phyloP scores from a whole-genome alignment of 2,113 vertebrate genomes.

The Hiodon alosoides region DNA sequence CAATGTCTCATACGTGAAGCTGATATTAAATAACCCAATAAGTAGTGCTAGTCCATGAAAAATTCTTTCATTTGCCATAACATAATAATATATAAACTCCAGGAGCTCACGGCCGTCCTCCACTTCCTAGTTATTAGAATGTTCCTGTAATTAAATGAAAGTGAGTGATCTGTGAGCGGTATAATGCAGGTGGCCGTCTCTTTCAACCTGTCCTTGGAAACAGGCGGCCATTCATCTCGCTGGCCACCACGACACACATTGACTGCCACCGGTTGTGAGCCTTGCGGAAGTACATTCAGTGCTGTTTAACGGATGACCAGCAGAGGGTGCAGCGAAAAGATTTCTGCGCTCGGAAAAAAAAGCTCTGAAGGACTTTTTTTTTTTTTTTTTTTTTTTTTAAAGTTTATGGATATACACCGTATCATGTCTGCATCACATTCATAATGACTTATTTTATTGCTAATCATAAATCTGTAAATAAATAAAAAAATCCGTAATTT shows the following conservation, averaged over 20 bases:
- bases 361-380: no score
- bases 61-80: not conserved
- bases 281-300: not conserved
- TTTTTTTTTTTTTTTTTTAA: no score
- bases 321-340: slow-evolving; percentile 25
- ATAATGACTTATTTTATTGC: no score
- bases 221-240: slow-evolving; percentile 28
- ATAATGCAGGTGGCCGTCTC: slow-evolving; percentile 13
- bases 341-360: no score
- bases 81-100: not conserved
- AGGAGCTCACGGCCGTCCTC: slow-evolving; percentile 23
- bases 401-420: no score
- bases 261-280: not conserved
- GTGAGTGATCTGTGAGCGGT: slow-evolving; percentile 27
- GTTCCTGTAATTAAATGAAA: slow-evolving; percentile 28
- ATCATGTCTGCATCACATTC: no score
- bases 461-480: no score
- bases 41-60: no score
- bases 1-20: no score
- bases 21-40: no score
- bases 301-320: slow-evolving; percentile 10
- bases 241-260: slow-evolving; percentile 5
- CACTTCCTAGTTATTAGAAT: not conserved
- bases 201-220: slow-evolving; percentile 14
- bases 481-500: no score